Conservation (phyloP, 2,797 vertebrate species). For the Borostomias antarcticus region DNA sequence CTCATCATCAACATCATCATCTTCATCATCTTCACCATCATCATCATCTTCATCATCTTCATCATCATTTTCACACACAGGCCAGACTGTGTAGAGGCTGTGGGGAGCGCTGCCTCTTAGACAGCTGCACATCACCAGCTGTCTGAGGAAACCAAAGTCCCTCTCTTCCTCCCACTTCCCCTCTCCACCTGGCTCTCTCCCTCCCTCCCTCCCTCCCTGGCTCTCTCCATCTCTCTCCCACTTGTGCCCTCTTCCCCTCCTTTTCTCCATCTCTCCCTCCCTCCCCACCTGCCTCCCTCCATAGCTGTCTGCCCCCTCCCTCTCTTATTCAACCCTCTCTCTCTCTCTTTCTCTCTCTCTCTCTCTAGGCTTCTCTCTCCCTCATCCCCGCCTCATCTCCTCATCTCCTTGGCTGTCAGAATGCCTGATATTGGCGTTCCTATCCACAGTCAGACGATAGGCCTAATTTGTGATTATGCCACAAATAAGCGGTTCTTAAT, state of each 20-base stretch:
- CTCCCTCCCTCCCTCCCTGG: conserved; percentile 47
- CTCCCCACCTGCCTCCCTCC: not conserved
- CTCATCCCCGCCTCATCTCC: not conserved
- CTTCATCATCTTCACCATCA: conserved; percentile 30
- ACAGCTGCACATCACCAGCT: conserved; percentile 70
- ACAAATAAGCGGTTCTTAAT: conserved; percentile 75
- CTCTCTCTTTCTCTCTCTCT: conserved; percentile 38
- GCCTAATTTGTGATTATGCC: conserved; percentile 73
- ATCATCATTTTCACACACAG: conserved; percentile 51
- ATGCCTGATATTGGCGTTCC: conserved; percentile 57
- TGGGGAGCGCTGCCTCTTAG: conserved; percentile 51
- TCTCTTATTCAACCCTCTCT: conserved; percentile 26
- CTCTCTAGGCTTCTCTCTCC: conserved; percentile 27
- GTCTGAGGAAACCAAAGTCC: conserved; percentile 59
- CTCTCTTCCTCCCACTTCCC: conserved; percentile 10
- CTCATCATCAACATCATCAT: not conserved
- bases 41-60: conserved; percentile 35
- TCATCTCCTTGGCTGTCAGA: too few relatives aligned
- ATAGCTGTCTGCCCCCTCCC: conserved; percentile 47
- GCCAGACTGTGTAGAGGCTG: conserved; percentile 44
- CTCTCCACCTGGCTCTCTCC: conserved; percentile 24
- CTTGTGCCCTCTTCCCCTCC: conserved; percentile 43
- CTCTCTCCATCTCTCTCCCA: too few relatives aligned
- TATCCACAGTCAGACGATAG: conserved; percentile 56
- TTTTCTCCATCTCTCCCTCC: not conserved